Conservation (phyloP, 2,113 vertebrate genomes). For the Carollia perspicillata region DNA sequence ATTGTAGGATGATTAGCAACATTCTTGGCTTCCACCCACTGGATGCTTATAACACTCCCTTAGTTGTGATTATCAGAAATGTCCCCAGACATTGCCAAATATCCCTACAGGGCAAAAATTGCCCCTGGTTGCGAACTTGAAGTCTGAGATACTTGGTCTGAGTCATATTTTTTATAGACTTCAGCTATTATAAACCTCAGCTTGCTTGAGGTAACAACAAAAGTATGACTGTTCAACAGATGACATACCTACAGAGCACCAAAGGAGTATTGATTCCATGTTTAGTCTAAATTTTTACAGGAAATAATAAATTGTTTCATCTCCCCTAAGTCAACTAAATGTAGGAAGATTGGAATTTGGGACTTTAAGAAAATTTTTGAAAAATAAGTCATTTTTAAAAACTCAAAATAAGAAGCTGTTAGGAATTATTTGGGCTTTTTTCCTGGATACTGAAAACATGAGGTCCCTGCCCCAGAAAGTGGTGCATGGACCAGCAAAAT, state of each 20-base stretch:
- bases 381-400: slow-evolving; percentile 11
- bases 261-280: not conserved
- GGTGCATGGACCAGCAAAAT: not conserved
- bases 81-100: not conserved
- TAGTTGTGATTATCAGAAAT: not conserved
- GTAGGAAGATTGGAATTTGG: not conserved
- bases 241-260: not conserved
- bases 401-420: not conserved
- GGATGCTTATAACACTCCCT: not conserved
- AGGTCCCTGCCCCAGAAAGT: not conserved
- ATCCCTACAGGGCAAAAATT: not conserved
- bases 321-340: not conserved
- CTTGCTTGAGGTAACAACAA: not conserved
- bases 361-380: slow-evolving; percentile 13
- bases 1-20: not conserved
- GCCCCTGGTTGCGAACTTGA: not conserved
- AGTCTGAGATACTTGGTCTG: not conserved
- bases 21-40: not conserved
- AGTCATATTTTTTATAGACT: not conserved
- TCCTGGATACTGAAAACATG: not conserved
- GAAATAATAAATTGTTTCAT: not conserved
- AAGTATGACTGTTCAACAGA: not conserved
- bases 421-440: not conserved
- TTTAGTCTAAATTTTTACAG: not conserved
- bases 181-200: not conserved